Base-by-base conservation (phyloP, 30 jellyfish, hydroid and myxozoan genomes). In the Morbakka virulenta region DNA sequence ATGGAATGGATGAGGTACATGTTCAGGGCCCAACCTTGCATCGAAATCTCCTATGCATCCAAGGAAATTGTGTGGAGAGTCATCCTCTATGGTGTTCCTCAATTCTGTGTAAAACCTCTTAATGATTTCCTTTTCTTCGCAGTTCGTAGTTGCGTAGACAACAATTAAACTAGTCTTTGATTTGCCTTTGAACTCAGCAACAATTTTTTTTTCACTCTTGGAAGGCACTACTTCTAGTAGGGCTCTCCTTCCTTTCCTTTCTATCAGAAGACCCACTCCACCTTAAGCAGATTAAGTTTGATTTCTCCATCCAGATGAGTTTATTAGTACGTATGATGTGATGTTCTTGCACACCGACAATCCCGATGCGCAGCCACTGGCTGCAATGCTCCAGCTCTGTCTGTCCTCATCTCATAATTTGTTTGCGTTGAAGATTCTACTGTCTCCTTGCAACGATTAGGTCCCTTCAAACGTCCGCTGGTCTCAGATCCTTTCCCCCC, bases 131-230 rank as follows among this genome's bases (percentile, higher is more conserved):
- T 20, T 73, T 6, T 64, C 81, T 28, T 73, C 85, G 24, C 14
- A 22, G n/a, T n/a, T n/a, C n/a, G n/a, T n/a, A 6, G 85, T 61
- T 3, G 85, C 27, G 30, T 73, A 51, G 76, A 21, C 62, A n/a
- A n/a, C n/a, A 4, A 52, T 30, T 2, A 73, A 51, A 2, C 64
- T 73, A 24, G 82, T 50, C 21, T 61, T 24, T 2, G 83, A 82
- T 12, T 49, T 73, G 82, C 85, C 85, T 27, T 73, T 29, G 63
- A 73, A 73, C 23, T 48, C 3, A 24, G 83, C 83, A 41, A 49
- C 24, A 50, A 73, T 27, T 31, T 31, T 69, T 9, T 48, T 26
- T 21, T 69, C 81, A 21, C 36, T 47, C 6, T 31, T 4, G n/a
- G n/a, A n/a, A 31, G 74, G 74, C 24, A 20, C 77, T 12, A 69